Evolutionary conservation across 2,113 vertebrate genomes (phyloP), one percentile per base, ranked within the genome.

Genomic region (Hyperopisus bebe): DNA sequence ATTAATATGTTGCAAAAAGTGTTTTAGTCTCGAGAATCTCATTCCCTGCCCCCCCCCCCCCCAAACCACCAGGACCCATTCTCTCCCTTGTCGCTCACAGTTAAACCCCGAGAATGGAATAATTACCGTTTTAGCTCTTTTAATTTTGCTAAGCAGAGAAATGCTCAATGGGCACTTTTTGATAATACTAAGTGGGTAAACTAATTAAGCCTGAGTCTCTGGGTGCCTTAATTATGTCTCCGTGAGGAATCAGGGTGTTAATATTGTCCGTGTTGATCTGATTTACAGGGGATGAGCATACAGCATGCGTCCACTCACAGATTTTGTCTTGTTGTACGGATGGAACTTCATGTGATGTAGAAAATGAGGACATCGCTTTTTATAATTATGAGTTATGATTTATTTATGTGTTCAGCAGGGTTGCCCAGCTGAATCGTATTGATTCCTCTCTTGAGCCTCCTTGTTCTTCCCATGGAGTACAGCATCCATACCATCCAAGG

Each of bases 151-250:
- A 90, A 91, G 70, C 86, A 21, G 85, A 87, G 70, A 92, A 90
- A 24, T 90, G 91, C 90, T 11, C 44, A 92, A 89, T 24, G 66
- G 90, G 91, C 92, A 91, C 91, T 91, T 93, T 91, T 89, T 90
- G 91, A 91, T 91, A 87, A 92, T 77, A 88, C 48, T 87, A 47
- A 35, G 82, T 42, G 87, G 87, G 47, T 93, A 62, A 91, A 86
- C 87, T 87, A 24, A 44, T 48, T 88, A 88, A 74, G 87, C 62
- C 24, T 44, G 62, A 48, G 42, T 88, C 87, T 88, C 42, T 0
- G 27, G 46, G 87, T 48, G 44, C 27, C 62, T 74, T 88, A 88
- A 88, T 88, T 88, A 74, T 31, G 62, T 74, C 87, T 88, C 42
- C 24, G 2, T 70, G 62, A 88, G 58, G 87, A 70, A 70, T 88